Base-by-base conservation (phyloP, 2,113 vertebrate genomes). In the Tragulus kanchil region DNA sequence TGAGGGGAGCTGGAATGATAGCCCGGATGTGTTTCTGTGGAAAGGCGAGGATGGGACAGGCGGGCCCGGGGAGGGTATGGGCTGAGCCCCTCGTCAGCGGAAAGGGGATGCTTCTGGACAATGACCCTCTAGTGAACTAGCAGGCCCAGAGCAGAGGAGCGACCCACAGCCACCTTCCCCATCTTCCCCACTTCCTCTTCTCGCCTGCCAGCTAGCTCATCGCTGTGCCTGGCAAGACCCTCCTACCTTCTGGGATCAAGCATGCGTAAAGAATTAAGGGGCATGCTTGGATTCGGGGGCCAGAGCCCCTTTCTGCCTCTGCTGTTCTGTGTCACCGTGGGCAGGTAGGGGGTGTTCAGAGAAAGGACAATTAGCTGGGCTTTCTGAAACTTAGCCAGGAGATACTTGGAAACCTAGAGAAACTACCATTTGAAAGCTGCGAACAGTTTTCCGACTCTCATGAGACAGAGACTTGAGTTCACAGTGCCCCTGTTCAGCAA, bases 21-120 rank as follows among this genome's bases (percentile, higher is more conserved):
- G 92, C 92, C 71, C 54, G 73, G 31, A 31, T 19, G 36, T 93
- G 93, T 87, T 95, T 97, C 95, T 84, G 28, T 10, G 19, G 89
- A 36, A 12, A 54, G 26, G 36, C 16, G 9, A 23, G 94, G 71
- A 10, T 21, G 45, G 36, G 54, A 50, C 2, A 13, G 48, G 64
- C 7, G 52, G 52, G 75, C 31, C 12, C 0, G 2, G 12, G 54
- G n/a, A 11, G 45, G 56, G 21, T 2, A 21, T 10, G 28, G 21
- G 15, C 81, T 0, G 25, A 15, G 21, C 14, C 25, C 7, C 5
- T 59, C 8, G 23, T 21, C 36, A 12, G 8, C 17, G 21, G 14
- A 92, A 50, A 23, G 31, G 13, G 69, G 3, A 3, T 9, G 45
- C 31, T 48, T 65, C 77, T 28, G 45, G 75, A 31, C 45, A 45